Evolutionary conservation across 1,140 invertebrate species (phyloP), one percentile per base, ranked within the genome.

Genomic region (Portunus trituberculatus): DNA sequence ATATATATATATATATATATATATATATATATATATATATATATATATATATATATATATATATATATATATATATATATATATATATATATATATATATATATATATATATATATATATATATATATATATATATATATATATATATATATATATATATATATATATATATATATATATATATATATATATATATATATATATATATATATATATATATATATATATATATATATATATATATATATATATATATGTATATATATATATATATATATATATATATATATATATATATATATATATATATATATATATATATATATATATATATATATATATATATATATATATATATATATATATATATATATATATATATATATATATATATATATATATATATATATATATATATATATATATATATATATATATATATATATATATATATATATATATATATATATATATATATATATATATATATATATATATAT

Each of bases 51-150:
- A 88, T 6, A 88, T 88, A 88, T 88, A 88, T 88, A 88, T 88
- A 88, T 88, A 88, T 88, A 88, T 88, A 88, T 88, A 88, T 39
- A 39, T 88, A 88, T 88, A 88, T 88, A 88, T 88, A 88, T 88
- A 88, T 88, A 88, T 88, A 39, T 88, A 88, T 88, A 88, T 88
- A 88, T 88, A 88, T 88, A 88, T 88, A 88, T 29, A 88, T 88
- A 88, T 88, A 88, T 88, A 88, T 88, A 39, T 39, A 88, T 28
- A 39, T 88, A 88, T 88, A 39, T 28, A 39, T 28, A 28, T 28
- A 39, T 88, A 39, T 28, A 39, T 28, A 39, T 28, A 39, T 88
- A 39, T 88, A 39, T 88, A 39, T 88, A 39, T 88, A 39, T 88
- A 39, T 88, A 39, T 88, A 39, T 88, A 39, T 88, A 39, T 88